These are phyloP conservation scores for Drosophila glabriapex DNA, from an alignment of 2,888 invertebrate genomes.

Conservation along the genomic window DNA sequence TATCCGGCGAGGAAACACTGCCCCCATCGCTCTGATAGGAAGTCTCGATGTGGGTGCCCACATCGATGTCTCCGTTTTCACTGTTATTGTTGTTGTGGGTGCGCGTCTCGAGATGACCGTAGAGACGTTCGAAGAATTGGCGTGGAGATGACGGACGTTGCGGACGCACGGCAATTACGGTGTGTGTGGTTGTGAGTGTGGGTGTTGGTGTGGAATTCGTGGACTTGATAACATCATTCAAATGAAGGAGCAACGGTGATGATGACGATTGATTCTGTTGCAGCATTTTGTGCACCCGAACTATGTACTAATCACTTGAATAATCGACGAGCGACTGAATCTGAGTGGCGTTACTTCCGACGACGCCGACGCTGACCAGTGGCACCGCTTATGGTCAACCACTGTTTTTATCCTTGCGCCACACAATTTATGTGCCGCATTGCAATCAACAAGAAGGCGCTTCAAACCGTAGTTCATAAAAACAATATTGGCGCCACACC, in stretches of 20 bases:
- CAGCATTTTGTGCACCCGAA: slow-evolving; percentile 47
- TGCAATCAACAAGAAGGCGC: slow-evolving; percentile 51
- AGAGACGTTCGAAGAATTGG: slow-evolving; percentile 92
- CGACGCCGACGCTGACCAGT: slow-evolving; percentile 18
- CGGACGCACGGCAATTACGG: slow-evolving; percentile 22
- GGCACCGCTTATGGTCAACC: slow-evolving; percentile 55
- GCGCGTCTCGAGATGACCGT: slow-evolving; percentile 90
- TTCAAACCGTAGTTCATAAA: slow-evolving; percentile 57
- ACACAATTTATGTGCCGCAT: slow-evolving; percentile 56
- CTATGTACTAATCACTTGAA: slow-evolving; percentile 61
- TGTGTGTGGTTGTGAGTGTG: slow-evolving; percentile 8
- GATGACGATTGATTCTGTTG: slow-evolving; percentile 39
- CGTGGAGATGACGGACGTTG: slow-evolving; percentile 90
- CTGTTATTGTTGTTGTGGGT: slow-evolving; percentile 51
- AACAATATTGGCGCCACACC: slow-evolving; percentile 40
- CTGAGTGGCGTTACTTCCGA: slow-evolving; percentile 52
- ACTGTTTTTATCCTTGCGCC: slow-evolving; percentile 36
- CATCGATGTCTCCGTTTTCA: slow-evolving; percentile 71
- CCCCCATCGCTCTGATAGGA: slow-evolving; percentile 84
- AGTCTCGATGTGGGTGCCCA: slow-evolving; percentile 71
- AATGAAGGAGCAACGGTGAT: slow-evolving; percentile 22
- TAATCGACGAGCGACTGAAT: slow-evolving; percentile 68
- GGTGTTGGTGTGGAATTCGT: slow-evolving; percentile 24
- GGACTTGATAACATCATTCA: slow-evolving; percentile 31
- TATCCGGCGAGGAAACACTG: slow-evolving; percentile 83